A percentile compares a stretch with the other conserved stretches of the same genome.
phyloP scores from a whole-genome alignment of 2,113 vertebrate species.

The Tachuris rubrigastra region DNA sequence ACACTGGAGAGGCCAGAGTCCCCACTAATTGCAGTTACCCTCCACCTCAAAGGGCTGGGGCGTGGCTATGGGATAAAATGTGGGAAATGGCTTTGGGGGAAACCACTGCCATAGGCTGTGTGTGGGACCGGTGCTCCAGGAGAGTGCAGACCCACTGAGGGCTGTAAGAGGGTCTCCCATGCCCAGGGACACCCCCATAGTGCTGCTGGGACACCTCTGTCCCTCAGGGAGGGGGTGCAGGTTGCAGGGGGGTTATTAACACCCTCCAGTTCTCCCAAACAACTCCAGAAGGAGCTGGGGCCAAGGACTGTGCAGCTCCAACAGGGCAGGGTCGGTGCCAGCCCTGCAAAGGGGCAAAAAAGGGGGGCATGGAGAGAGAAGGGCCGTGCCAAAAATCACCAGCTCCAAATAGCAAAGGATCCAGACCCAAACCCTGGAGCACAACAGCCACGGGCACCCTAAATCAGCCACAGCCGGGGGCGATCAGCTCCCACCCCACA shows the following conservation, averaged over 20 bases:
- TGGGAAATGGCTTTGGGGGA: neutral
- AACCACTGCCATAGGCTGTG: neutral
- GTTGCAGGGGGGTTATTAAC: no score
- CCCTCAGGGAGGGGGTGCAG: no score
- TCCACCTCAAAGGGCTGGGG: neutral
- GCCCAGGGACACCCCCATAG: neutral
- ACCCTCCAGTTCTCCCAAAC: neutral
- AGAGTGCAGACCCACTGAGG: neutral
- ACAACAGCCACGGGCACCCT: no score
- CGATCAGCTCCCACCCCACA: neutral
- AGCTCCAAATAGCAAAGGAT: neutral
- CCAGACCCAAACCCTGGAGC: neutral
- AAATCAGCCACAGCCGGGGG: neutral
- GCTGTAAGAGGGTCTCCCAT: neutral
- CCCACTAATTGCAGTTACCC: neutral
- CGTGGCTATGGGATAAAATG: neutral
- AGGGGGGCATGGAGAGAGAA: accelerated
- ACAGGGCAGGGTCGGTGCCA: accelerated
- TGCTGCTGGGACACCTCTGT: neutral
- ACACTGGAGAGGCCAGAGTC: neutral
- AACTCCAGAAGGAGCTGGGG: neutral
- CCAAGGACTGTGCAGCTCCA: neutral
- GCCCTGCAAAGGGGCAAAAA: neutral
- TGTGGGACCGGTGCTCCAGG: neutral
- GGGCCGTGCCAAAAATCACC: neutral